Base-by-base conservation (phyloP, 2,113 vertebrate genomes). In the Hemicordylus capensis region DNA sequence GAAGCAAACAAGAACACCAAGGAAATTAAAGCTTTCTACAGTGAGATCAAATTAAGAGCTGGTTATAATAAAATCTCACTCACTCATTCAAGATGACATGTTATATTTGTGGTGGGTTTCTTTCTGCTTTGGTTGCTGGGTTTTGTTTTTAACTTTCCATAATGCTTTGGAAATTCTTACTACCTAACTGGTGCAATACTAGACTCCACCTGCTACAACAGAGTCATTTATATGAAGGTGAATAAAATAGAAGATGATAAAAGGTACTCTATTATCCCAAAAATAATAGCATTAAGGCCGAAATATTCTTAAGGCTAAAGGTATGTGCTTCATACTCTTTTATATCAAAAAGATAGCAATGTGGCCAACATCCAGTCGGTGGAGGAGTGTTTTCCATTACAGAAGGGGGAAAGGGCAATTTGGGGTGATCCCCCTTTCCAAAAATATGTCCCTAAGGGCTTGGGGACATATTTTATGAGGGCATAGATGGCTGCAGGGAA, bases 1-100 rank as follows among this genome's bases (percentile, higher is more conserved):
- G 84, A 89, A 89, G 87, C 54, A 91, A 86, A 83, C 34, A 86
- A 67, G 74, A 87, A 83, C 59, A 82, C 72, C 66, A 77, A 17
- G 48, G 34, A 90, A 90, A 91, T 79, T 61, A 87, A 92, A 93
- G 87, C 87, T 48, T 64, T 37, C 72, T 72, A 59, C 39, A 74
- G 17, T 88, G 80, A 84, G 54, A 91, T 89, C 89, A 90, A 87
- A 86, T 86, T 61, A 89, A 89, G 74, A 92, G 54, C 69, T 85
- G 37, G 51, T 85, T 85, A 88, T 80, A 61, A 69, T 86, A 31
- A 72, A 86, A 77, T 89, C 61, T 54, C 26, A 4, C 15, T 85
- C n/a, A 54, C 61, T 87, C 22, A 9, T 86, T 84, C 24, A 83
- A 87, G 5, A 24, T 64, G 54, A 14, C 69, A 48, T 77, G 90